Evolutionary conservation across 2,797 vertebrate genomes (phyloP).

Genomic region (Lacerta agilis): DNA sequence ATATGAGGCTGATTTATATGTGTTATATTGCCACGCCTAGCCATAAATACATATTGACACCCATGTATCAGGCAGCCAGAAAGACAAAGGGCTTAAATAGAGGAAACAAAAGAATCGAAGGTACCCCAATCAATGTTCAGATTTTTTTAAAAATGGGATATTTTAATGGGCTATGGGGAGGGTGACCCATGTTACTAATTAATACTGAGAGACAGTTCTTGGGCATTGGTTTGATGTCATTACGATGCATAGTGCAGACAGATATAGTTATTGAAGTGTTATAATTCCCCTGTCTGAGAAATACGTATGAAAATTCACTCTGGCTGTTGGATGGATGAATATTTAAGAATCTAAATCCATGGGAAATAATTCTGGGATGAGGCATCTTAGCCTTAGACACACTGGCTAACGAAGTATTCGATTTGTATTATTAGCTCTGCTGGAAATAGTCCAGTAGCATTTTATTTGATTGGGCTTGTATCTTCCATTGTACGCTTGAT

Average conservation of each 20-base stretch:
- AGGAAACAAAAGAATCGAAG: neutral
- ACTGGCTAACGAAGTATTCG: neutral
- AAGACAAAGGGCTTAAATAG: neutral
- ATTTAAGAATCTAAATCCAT: neutral
- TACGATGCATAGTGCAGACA: neutral
- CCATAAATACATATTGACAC: neutral
- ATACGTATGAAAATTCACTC: neutral
- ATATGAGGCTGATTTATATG: too few species aligned
- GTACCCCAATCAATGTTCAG: neutral
- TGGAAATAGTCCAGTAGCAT: conserved; percentile 31
- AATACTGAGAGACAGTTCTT: neutral
- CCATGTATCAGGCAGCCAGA: neutral
- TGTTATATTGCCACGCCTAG: too few species aligned
- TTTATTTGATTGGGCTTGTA: conserved; percentile 12
- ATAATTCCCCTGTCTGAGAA: neutral
- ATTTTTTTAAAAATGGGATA: too few species aligned
- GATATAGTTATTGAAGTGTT: neutral
- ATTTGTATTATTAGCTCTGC: conserved; percentile 28
- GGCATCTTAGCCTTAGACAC: neutral
- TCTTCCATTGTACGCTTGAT: neutral
- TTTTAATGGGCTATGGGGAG: neutral
- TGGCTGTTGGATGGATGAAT: neutral
- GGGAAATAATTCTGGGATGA: neutral
- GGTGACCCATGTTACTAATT: neutral
- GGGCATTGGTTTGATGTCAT: neutral